Evolutionary conservation across 2,888 invertebrate genomes (phyloP).

Genomic region (Scrobipalpa costella): DNA sequence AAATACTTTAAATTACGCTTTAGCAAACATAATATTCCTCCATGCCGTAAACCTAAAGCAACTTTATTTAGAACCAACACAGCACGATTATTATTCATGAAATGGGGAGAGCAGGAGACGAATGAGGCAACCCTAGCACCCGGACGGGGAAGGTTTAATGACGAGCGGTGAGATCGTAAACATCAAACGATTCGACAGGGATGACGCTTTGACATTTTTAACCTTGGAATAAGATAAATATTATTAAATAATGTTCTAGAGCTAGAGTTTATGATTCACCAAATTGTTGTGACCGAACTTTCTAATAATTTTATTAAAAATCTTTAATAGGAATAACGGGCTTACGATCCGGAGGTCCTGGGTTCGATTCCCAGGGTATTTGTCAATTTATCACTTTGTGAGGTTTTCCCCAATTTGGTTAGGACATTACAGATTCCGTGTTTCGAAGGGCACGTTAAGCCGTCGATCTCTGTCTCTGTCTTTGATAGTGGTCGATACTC

Average conservation of each 20-base stretch:
- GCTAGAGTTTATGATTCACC: too few species aligned
- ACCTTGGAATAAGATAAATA: not conserved
- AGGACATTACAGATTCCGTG: too few species aligned
- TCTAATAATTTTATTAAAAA: too few species aligned
- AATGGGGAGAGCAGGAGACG: constrained; percentile 28
- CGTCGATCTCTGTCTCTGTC: too few species aligned
- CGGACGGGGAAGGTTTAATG: constrained; percentile 72
- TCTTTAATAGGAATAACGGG: too few species aligned
- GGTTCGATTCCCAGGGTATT: too few species aligned
- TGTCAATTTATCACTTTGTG: too few species aligned
- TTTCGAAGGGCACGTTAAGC: too few species aligned
- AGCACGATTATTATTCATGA: constrained; percentile 26
- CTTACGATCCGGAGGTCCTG: too few species aligned
- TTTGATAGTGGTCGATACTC: too few species aligned
- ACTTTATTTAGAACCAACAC: not conserved
- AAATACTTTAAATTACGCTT: not conserved
- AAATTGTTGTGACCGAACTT: too few species aligned
- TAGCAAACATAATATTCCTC: not conserved
- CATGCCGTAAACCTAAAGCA: constrained; percentile 3
- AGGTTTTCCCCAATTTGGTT: too few species aligned
- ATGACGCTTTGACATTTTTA: constrained; percentile 42
- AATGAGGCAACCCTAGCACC: constrained; percentile 58
- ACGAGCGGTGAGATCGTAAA: constrained; percentile 70
- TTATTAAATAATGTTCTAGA: not conserved
- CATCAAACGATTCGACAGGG: constrained; percentile 66